Conservation (phyloP, 2,113 vertebrate species). For the Microcebus murinus region DNA sequence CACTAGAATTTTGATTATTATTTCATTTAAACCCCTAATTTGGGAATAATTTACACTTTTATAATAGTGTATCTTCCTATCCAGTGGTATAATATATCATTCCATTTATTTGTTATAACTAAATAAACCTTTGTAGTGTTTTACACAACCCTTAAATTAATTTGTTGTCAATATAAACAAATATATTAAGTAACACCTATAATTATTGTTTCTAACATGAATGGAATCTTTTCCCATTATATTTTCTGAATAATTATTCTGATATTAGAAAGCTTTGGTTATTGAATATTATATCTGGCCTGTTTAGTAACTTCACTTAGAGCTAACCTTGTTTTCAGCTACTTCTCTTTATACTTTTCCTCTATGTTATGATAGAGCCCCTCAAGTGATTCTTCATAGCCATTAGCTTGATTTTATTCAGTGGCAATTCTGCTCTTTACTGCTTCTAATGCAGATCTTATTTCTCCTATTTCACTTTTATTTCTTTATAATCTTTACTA, state of each 20-base stretch:
- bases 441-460: not conserved
- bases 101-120: slow-evolving; percentile 19
- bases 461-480: slow-evolving; percentile 38
- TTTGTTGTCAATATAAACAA: slow-evolving; percentile 28
- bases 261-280: not conserved
- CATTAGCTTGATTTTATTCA: slow-evolving; percentile 38
- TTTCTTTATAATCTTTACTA: slow-evolving; percentile 21
- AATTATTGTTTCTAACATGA: not conserved
- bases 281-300: not conserved
- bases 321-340: not conserved
- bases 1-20: not conserved
- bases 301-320: not conserved
- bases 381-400: not conserved
- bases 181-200: not conserved
- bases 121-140: not conserved
- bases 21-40: not conserved
- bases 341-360: not conserved
- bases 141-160: not conserved
- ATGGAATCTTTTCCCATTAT: not conserved
- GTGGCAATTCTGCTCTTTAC: slow-evolving; percentile 9
- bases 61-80: not conserved
- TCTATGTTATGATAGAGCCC: not conserved
- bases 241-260: slow-evolving; percentile 18
- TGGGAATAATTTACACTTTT: slow-evolving; percentile 11
- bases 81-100: not conserved